Base-by-base conservation (phyloP, 2,797 vertebrate species). In the Sardinella longiceps region DNA sequence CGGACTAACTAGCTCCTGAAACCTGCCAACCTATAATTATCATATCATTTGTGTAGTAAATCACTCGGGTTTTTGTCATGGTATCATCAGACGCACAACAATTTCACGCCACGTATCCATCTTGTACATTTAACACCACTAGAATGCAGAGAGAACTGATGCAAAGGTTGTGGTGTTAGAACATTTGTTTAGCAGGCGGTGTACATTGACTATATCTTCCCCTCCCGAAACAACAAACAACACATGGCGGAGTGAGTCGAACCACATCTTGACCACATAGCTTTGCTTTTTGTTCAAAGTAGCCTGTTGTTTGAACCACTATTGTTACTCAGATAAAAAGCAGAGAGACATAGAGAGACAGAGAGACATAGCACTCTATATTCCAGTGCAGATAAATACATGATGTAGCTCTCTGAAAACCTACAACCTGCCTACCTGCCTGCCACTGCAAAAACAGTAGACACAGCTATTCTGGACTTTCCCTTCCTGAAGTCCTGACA, bases 1-100 rank as follows among this genome's bases (percentile, higher is more conserved):
- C 88, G 84, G 90, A 88, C 90, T 92, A 90, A 91, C 90, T 88
- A 90, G 85, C 92, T 88, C 86, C 90, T 88, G 87, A 63, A 84
- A 84, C 15, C 88, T 60, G 83, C 88, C 83, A 93, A 89, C 93
- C 92, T 84, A 63, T 92, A 93, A 95, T 96, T 95, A 95, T 86
- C 90, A 87, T 86, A 89, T 95, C 93, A 93, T 87, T 90, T 88
- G 84, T 46, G 89, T 83, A 91, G 81, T 94, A 94, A 94, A 95
- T 95, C 94, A 93, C 53, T 81, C 80, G 28, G 87, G 85, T 85
- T 82, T 91, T 91, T 91, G 92, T 89, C 93, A 90, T 87, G 91
- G 90, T 89, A 89, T 91, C 90, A 81, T 85, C 90, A 90, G 83
- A 83, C 88, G 84, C 87, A 80, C 81, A 84, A 81, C 86, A 82